Evolutionary conservation across 1,140 invertebrate genomes (phyloP), one percentile per base, ranked within the genome.

Genomic region (Drosophila virilis): DNA sequence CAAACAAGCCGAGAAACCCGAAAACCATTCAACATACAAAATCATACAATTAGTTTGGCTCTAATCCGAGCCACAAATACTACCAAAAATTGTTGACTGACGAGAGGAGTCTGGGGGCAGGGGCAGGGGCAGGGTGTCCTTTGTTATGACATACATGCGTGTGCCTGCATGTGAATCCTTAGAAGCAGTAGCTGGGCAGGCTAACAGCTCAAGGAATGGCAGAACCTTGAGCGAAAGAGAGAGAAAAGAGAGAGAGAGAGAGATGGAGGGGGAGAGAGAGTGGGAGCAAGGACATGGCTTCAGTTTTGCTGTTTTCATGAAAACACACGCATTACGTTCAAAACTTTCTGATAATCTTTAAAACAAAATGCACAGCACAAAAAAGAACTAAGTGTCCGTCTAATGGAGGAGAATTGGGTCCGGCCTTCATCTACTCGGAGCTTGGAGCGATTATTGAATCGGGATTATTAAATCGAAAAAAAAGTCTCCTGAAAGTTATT

Each of bases 41-140:
- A 88, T 88, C 84, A 77, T 70, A 88, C 84, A 88, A 88, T 89
- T 88, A 88, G 80, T 48, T 83, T 84, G 74, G 70, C 80, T 86
- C 84, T 88, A 88, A 88, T 88, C 84, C 84, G 84, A 74, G 74
- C 74, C 77, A 88, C 84, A 88, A 88, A 88, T 88, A 88, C 62
- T 88, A 88, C 62, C 58, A 59, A 43, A 35, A 28, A 28, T 28
- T 38, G 33, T 57, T 40, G 28, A 22, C 10, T 17, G 45, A 15
- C 6, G 15, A n/a, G 37, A 28, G 42, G 17, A 35, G 37, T 28
- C 22, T 28, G 32, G 43, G 61, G 17, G 42, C 35, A 28, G 22
- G 22, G 22, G 4, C 22, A 51, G 17, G 28, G 33, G 12, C n/a
- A 8, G 15, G 8, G 9, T 59, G 55, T 76, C 69, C 73, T 62